These are phyloP conservation scores for Conus canariensis DNA, from an alignment of 2,888 invertebrate species.

Conservation along the genomic window DNA sequence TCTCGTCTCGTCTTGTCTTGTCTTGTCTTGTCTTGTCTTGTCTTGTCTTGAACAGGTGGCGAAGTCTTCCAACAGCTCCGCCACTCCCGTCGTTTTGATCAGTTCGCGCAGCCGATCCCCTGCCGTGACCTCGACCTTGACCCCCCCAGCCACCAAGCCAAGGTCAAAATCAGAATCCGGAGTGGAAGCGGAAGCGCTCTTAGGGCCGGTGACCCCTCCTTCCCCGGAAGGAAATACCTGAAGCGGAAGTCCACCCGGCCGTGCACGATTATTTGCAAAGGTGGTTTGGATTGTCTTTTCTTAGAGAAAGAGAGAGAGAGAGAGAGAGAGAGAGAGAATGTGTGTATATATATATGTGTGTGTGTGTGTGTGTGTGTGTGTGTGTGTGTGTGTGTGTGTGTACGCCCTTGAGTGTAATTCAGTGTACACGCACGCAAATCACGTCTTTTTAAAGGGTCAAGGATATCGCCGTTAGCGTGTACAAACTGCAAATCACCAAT, in stretches of 20 bases:
- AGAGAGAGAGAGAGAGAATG: too few species aligned
- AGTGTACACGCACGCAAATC: neutral
- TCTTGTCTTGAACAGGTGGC: conserved; percentile 1
- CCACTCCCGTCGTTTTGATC: neutral
- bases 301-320: neutral
- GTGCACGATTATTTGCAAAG: conserved; percentile 37
- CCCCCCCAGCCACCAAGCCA: conserved; percentile 52
- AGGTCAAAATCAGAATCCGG: conserved; percentile 60
- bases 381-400: too few species aligned
- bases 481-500: too few species aligned
- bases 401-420: neutral
- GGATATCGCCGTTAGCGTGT: too few species aligned
- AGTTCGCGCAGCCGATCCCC: conserved; percentile 40
- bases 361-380: conserved; percentile 5
- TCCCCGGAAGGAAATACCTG: conserved; percentile 40
- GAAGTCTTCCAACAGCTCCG: neutral
- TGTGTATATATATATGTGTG: neutral
- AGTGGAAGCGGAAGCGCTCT: conserved; percentile 9
- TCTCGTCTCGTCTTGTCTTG: too few species aligned
- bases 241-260: conserved; percentile 43
- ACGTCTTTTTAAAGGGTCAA: too few species aligned
- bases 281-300: neutral
- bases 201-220: neutral
- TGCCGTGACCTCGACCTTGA: conserved; percentile 45
- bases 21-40: too few species aligned